These are phyloP conservation scores for Mactromeris polynyma DNA, from an alignment of 2,888 invertebrate species.

Conservation along the genomic window DNA sequence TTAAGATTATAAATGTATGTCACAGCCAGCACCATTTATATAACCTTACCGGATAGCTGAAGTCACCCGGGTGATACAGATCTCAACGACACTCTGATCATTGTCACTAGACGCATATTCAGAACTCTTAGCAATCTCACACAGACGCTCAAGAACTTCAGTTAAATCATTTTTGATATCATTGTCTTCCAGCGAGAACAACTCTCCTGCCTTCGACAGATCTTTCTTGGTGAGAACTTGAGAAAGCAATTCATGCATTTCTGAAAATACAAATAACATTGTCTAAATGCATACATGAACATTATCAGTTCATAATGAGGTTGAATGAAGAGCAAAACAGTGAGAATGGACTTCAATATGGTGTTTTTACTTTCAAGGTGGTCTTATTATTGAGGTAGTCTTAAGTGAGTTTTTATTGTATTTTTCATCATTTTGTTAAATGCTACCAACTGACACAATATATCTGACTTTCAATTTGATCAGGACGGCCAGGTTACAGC, in stretches of 20 bases:
- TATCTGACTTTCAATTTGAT: no score
- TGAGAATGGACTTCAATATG: no score
- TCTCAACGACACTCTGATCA: conserved; percentile 97
- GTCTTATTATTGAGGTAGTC: no score
- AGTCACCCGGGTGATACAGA: conserved; percentile 96
- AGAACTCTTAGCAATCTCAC: conserved; percentile 93
- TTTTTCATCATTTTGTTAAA: no score
- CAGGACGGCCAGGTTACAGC: no score
- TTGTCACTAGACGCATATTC: conserved; percentile 95
- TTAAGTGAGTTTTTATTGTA: no score
- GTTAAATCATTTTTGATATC: conserved; percentile 89
- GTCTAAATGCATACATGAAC: neutral
- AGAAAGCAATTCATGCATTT: conserved; percentile 90
- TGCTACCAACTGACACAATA: no score
- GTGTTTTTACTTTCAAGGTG: no score
- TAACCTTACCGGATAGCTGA: conserved; percentile 92
- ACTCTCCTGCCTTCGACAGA: conserved; percentile 95
- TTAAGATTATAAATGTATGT: no score
- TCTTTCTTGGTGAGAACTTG: conserved; percentile 96
- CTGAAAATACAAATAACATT: conserved; percentile 36
- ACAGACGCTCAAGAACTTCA: conserved; percentile 89
- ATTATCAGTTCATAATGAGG: no score
- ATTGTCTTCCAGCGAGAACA: conserved; percentile 95
- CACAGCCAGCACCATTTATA: no score
- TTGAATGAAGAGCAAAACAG: no score